Evolutionary conservation across 92 coral and sea anemone species (phyloP), one percentile per base, ranked within the genome.

Genomic region (Chrysogorgia sp.): DNA sequence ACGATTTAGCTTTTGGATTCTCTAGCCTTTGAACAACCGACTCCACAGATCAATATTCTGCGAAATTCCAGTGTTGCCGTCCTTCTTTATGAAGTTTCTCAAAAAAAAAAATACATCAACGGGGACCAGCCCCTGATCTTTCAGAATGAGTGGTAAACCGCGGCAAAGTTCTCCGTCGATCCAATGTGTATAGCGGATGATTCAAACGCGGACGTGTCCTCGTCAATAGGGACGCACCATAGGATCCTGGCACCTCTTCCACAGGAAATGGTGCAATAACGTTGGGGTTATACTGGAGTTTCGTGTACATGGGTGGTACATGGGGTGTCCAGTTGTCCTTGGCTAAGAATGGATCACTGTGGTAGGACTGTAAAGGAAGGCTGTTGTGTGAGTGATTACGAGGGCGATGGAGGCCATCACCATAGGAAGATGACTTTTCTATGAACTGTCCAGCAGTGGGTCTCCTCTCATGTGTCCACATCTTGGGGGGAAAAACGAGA

Each of bases 271-370:
- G 79, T 52, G 79, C 32, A 19, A 72, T 56, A 19, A 72, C 14
- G 79, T 52, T 52, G 25, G 79, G 79, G 52, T 72, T 56, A 56
- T 72, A 72, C 4, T 50, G 63, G 65, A 72, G 19, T 13, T 56
- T 72, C 79, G 55, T 72, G 65, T 72, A 72, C 79, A 72, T 56
- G 28, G 79, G 79, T 34, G 79, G 64, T n/a, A 55, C 79, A 20
- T 25, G 30, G 49, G 58, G 76, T 9, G 35, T 45, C 76, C 59
- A 72, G 65, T 53, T 40, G 25, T 34, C 55, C 65, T 72, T 72
- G 65, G 65, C 63, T 56, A 72, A 34, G 33, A 72, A 72, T 35
- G 79, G 65, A 40, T 72, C 79, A 55, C 79, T 72, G 21, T 53
- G 65, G 64, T 72, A 65, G 10, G 63, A 30, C 47, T 72, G 79